Base-by-base conservation (phyloP, 2,797 vertebrate genomes). In the Pseudopleuronectes americanus region DNA sequence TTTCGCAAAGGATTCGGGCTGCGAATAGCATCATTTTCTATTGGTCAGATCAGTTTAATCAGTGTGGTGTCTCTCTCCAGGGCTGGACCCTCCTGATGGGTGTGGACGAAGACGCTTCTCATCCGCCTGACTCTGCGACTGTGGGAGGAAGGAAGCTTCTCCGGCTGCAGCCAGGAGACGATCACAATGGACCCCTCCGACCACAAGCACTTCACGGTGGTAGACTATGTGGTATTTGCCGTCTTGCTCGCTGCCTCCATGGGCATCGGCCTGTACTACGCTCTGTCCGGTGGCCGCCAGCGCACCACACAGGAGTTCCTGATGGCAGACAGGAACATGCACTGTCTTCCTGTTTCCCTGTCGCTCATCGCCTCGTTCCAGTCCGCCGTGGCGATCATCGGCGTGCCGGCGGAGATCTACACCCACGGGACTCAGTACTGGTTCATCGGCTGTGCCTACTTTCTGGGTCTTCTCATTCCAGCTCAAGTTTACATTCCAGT, bases 301-400 rank as follows among this genome's bases (percentile, higher is more conserved):
- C 94, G 95, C 54, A 98, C 96, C 0, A 95, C 95, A 0, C 94
- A 94, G 87, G 96, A 99, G 83, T 96, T 99, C 75, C 85, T 98
- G 74, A 85, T 99, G 79, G 97, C 97, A 0, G 94, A 97, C 89
- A 90, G 97, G 14, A 95, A 89, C 77, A 99, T 99, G 97, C 43
- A 80, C 75, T 97, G 94, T 76, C 67, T 98, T 10, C 97, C 97
- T 0, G 93, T 99, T 2, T 94, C 97, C 0, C 92, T 99, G 17
- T 99, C 97, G 0, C 90, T 99, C 57, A 93, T 99, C 70, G 97
- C 97, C 74, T 96, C 96, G 17, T 99, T 99, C 92, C 97, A 99
- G 93, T 99, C 97, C 0, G 97, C 97, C 0, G 97, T 99, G 85
- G 97, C 97, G 38, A 95, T 99, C 79, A 91, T 99, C 56, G 97